Evolutionary conservation across 1,140 invertebrate species (phyloP).

Genomic region (Thaumetopoea pityocampa): DNA sequence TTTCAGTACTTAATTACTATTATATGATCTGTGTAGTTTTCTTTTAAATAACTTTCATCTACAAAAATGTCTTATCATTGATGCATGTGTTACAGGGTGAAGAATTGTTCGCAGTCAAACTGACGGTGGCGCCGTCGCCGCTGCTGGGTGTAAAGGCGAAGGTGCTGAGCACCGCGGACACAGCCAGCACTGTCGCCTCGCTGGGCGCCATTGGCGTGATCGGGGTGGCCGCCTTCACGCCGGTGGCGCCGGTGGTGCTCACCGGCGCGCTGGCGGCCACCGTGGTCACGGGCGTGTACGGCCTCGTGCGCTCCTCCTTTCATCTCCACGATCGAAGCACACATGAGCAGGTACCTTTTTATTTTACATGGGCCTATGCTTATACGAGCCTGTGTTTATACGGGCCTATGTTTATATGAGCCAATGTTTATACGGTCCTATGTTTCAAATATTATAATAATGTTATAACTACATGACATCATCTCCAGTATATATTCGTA

Average conservation of each 20-base stretch:
- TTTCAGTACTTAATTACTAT: no score
- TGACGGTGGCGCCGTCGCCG: conserved; percentile 56
- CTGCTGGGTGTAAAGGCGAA: conserved; percentile 45
- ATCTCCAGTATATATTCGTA: no score
- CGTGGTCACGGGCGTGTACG: conserved; percentile 57
- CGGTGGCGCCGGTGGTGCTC: conserved; percentile 50
- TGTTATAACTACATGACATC: no score
- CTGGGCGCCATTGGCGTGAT: conserved; percentile 56
- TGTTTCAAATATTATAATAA: no score
- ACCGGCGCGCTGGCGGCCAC: conserved; percentile 48
- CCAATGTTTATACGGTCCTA: no score
- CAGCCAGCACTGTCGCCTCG: conserved; percentile 53
- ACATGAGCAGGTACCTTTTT: conserved; percentile 51
- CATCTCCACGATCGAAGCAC: conserved; percentile 49
- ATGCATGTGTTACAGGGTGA: conserved; percentile 37
- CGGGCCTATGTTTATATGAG: not conserved
- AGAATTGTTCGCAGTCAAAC: conserved; percentile 44
- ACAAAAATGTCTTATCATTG: not conserved
- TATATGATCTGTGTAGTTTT: no score
- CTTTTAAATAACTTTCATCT: no score
- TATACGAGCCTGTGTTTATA: not conserved
- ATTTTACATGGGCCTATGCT: not conserved
- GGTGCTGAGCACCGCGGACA: conserved; percentile 55
- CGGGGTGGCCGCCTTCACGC: conserved; percentile 57
- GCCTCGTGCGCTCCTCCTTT: conserved; percentile 53